Percentiles rank a stretch among this genome's conserved stretches.
Conservation (phyloP, 1,140 invertebrate genomes). For the Leptinotarsa defecta region DNA sequence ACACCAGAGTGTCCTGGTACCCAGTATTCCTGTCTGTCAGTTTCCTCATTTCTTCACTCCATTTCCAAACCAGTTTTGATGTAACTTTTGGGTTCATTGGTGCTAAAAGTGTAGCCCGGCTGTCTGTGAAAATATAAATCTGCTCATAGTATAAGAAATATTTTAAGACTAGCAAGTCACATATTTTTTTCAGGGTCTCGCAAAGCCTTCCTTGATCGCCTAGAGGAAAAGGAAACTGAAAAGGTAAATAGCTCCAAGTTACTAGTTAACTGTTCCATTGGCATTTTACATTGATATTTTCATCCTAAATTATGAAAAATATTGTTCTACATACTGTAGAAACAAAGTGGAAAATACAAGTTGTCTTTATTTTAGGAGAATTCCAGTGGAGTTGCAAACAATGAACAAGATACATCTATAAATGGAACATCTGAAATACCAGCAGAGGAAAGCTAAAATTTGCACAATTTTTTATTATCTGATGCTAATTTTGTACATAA, state of each 20-base stretch:
- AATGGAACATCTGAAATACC: slow-evolving; percentile 14
- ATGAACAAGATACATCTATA: slow-evolving; percentile 10
- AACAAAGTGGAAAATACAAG: not conserved
- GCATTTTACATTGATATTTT: no score
- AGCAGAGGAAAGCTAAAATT: not conserved
- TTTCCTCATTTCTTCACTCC: no score
- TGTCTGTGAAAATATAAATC: not conserved
- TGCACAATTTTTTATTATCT: not conserved
- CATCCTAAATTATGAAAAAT: no score
- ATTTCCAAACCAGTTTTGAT: no score
- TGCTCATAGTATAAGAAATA: not conserved
- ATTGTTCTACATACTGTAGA: no score
- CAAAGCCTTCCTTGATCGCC: slow-evolving; percentile 38
- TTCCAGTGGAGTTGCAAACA: slow-evolving; percentile 22
- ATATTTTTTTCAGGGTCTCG: slow-evolving; percentile 39
- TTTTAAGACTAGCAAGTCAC: no score
- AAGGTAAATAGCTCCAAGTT: slow-evolving; percentile 15
- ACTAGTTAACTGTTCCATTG: not conserved
- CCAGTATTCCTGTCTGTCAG: no score
- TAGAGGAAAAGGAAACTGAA: slow-evolving; percentile 40
- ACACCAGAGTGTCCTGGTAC: not conserved
- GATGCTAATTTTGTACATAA: slow-evolving; percentile 3
- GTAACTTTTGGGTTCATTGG: no score
- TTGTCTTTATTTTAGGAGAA: slow-evolving; percentile 26
- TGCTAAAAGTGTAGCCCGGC: not conserved